Percentiles rank a stretch among this genome's conserved stretches.
Conservation (phyloP, 2,888 invertebrate genomes). For the Magallana nippona region DNA sequence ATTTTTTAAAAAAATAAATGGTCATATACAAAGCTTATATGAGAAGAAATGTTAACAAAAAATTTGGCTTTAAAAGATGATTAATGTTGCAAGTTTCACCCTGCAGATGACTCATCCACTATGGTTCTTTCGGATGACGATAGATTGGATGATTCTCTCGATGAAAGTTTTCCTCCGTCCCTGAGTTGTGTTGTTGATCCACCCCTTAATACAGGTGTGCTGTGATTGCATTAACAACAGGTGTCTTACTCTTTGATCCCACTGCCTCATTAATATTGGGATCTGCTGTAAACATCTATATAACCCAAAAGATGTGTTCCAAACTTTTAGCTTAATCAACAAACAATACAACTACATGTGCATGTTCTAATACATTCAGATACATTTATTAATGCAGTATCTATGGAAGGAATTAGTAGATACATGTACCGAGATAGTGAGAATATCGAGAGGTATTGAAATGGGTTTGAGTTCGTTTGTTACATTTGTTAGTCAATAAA, state of each 20-base stretch:
- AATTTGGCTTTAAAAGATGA: background rate
- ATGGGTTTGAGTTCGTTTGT: no score
- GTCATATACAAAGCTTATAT: no score
- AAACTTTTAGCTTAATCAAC: no score
- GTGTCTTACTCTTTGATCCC: conserved; percentile 10
- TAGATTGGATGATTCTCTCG: conserved; percentile 22
- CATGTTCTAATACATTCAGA: no score
- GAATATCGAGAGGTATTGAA: no score
- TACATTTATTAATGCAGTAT: no score
- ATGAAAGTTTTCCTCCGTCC: conserved; percentile 26
- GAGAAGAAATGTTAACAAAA: no score
- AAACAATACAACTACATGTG: no score
- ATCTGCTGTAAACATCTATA: background rate
- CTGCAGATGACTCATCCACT: conserved; percentile 31
- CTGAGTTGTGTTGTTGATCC: conserved; percentile 31
- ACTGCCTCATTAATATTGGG: background rate
- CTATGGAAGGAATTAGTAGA: no score
- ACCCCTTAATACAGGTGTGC: conserved; percentile 44
- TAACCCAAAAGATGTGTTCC: conserved; percentile 1
- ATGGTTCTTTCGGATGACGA: conserved; percentile 20
- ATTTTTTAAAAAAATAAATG: background rate
- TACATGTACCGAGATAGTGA: no score
- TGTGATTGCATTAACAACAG: conserved; percentile 32
- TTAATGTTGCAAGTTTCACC: conserved; percentile 24
- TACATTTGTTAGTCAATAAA: no score